A percentile compares a stretch with the other conserved stretches of the same genome.
phyloP scores from a whole-genome alignment of 2,113 vertebrate species.

The Brachyhypopomus occidentalis region DNA sequence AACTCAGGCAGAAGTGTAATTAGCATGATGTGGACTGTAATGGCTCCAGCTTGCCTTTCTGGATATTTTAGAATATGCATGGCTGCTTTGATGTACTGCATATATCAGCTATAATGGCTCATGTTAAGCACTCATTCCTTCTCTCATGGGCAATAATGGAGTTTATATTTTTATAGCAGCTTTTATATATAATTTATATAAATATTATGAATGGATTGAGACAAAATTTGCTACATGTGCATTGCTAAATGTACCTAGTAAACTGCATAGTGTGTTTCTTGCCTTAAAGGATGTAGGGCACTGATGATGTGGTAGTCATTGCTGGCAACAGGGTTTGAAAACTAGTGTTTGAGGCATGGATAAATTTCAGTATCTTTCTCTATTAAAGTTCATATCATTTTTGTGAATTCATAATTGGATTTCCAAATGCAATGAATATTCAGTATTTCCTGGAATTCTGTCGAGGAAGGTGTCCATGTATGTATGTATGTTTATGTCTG shows the following conservation, averaged over 20 bases:
- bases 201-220: too few species aligned
- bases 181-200: too few species aligned
- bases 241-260: too few species aligned
- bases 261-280: too few species aligned
- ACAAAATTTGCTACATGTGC: too few species aligned
- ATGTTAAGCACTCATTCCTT: too few species aligned
- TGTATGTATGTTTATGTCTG: not conserved
- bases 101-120: too few species aligned
- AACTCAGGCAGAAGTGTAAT: too few species aligned
- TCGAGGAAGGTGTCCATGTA: not conserved
- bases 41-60: not conserved
- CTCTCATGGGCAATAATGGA: too few species aligned
- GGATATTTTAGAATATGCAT: not conserved
- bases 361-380: not conserved
- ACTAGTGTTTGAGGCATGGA: not conserved
- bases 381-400: not conserved
- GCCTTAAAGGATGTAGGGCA: too few species aligned
- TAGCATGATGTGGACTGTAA: not conserved
- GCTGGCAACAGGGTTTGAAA: not conserved
- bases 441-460: not conserved
- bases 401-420: not conserved
- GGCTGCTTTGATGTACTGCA: not conserved
- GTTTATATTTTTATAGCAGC: too few species aligned
- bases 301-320: not conserved
- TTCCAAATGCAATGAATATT: not conserved